Conservation (phyloP, 2,888 invertebrate genomes). For the Octonoba sinensis region DNA sequence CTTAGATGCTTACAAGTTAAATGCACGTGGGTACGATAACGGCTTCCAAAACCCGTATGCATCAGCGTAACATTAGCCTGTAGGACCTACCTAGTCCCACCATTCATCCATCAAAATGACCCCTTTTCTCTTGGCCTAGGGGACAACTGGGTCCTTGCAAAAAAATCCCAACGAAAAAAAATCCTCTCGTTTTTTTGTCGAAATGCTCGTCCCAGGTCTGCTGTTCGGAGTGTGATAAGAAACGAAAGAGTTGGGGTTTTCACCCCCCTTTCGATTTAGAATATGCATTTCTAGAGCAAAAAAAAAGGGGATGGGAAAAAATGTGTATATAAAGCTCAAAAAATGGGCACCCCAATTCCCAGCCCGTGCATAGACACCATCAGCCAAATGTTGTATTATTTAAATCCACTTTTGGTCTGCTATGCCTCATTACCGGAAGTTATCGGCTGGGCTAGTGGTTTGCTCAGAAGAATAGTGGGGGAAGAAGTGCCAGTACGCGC, state of each 20-base stretch:
- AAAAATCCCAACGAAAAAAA: too few relatives aligned
- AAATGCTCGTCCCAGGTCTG: not conserved
- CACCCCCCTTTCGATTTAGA: not conserved
- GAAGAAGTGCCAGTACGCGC: not conserved
- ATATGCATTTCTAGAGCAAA: slow-evolving; percentile 26
- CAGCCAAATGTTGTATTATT: slow-evolving; percentile 62
- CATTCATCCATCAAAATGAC: slow-evolving; percentile 16
- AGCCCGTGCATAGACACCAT: slow-evolving; percentile 44
- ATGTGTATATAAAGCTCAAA: not conserved
- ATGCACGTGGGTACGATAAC: not conserved
- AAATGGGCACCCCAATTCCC: slow-evolving; percentile 31
- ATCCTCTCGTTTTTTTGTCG: too few relatives aligned
- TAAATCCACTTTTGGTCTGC: slow-evolving; percentile 64
- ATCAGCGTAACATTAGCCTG: slow-evolving; percentile 34
- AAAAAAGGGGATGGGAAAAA: slow-evolving; percentile 16
- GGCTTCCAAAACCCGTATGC: not conserved
- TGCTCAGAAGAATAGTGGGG: slow-evolving; percentile 24
- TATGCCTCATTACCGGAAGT: slow-evolving; percentile 61
- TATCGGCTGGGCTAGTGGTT: slow-evolving; percentile 60
- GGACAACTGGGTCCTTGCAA: too few relatives aligned
- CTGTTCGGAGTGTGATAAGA: slow-evolving; percentile 49
- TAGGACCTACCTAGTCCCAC: slow-evolving; percentile 1
- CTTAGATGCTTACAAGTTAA: not conserved
- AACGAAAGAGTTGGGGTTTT: slow-evolving; percentile 47
- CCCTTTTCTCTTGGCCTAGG: not conserved